phyloP scores from a whole-genome alignment of 2,888 invertebrate species.

The Acanthopleura granulata region DNA sequence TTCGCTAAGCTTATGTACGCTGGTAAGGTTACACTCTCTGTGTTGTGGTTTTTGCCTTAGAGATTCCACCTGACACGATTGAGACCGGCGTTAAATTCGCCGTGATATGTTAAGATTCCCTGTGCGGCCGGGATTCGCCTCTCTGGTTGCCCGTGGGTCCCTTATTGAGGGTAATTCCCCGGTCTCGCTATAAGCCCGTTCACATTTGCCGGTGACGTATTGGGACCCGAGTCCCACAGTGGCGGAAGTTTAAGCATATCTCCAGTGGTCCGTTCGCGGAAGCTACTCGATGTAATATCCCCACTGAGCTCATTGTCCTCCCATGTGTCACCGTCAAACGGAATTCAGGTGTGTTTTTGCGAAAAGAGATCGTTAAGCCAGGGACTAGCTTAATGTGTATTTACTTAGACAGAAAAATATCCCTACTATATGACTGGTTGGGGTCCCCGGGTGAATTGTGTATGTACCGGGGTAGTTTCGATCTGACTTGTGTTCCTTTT shows the following conservation, averaged over 20 bases:
- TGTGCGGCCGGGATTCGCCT: neutral
- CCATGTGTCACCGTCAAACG: neutral
- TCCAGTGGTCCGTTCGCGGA: too few relatives aligned
- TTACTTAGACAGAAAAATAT: constrained; percentile 6
- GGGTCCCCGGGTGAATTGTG: too few relatives aligned
- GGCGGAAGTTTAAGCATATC: too few relatives aligned
- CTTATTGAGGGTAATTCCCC: neutral
- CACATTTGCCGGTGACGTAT: too few relatives aligned
- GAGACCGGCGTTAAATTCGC: neutral
- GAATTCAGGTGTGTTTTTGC: neutral
- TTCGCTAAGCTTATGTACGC: neutral
- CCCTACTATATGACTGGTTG: neutral
- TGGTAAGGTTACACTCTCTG: too few relatives aligned
- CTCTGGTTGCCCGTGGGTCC: neutral
- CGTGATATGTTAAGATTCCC: constrained; percentile 1
- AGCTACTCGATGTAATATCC: neutral
- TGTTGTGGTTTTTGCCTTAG: too few relatives aligned
- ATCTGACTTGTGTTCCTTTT: neutral
- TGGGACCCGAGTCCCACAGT: too few relatives aligned
- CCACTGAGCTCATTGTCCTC: neutral
- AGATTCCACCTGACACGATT: too few relatives aligned
- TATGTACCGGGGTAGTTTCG: too few relatives aligned
- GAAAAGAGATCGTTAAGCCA: neutral
- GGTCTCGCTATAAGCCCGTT: neutral
- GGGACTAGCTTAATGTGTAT: neutral